Conservation (phyloP, 2,888 invertebrate species). For the Xestia sexstrigata region DNA sequence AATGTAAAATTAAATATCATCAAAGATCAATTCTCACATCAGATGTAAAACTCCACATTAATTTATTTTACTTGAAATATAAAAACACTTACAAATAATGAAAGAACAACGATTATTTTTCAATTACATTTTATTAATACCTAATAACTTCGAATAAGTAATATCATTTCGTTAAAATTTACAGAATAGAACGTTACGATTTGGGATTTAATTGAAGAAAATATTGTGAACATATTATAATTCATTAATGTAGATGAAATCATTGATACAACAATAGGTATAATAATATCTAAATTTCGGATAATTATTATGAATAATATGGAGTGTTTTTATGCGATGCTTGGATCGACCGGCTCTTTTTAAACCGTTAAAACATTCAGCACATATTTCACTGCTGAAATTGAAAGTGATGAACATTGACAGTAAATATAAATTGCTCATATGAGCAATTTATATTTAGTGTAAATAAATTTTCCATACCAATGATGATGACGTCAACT, state of each 20-base stretch:
- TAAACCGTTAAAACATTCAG: not conserved
- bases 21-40: constrained; percentile 51
- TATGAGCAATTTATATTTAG: not conserved
- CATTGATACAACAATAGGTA: constrained; percentile 66
- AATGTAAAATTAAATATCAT: constrained; percentile 49
- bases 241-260: constrained; percentile 59
- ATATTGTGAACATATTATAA: constrained; percentile 42
- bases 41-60: constrained; percentile 58
- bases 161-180: constrained; percentile 47
- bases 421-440: too few relatives aligned
- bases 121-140: constrained; percentile 49
- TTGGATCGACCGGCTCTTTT: not conserved
- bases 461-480: not conserved
- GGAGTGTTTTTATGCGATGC: constrained; percentile 47
- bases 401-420: not conserved
- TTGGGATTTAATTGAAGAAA: constrained; percentile 60
- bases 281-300: constrained; percentile 64
- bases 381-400: not conserved
- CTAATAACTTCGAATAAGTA: constrained; percentile 57
- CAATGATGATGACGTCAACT: not conserved
- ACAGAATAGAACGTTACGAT: constrained; percentile 47
- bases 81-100: constrained; percentile 66
- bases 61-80: constrained; percentile 52
- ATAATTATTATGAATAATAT: constrained; percentile 61
- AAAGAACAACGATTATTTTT: constrained; percentile 58